Evolutionary conservation across 2,797 vertebrate genomes (phyloP), one percentile per base, ranked within the genome.

Genomic region (Coregonus ussuriensis): DNA sequence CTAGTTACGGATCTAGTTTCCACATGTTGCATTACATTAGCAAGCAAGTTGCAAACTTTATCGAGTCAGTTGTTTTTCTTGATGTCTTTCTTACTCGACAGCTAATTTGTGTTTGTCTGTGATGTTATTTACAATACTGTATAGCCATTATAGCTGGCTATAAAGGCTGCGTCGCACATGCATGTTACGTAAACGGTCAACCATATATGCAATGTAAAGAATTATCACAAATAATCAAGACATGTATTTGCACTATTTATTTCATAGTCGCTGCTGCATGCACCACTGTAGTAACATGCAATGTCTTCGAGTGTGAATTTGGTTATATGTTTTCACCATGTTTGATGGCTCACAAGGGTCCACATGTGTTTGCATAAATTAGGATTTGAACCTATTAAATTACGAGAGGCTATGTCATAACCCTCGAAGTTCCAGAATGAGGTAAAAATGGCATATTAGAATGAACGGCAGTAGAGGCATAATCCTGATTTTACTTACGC

Each of bases 131-230:
- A 67, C 69, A 53, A n/a, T 71, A 25, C 6, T 51, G 4, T 51
- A 47, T 4, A 53, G 14, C 21, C n/a, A 25, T 53, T 71, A 70
- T 11, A 18, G 18, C 41, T 47, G 35, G 67, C 41, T 41, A n/a
- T 21, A 59, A 59, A 7, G 54, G 31, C 31, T 33, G 31, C 31
- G 31, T 33, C 31, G 31, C 31, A 33, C 31, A 33, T 33, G 31
- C 31, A 33, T 18, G 71, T 72, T 75, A 75, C 15, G 21, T 68
- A 75, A 74, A n/a, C 31, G 51, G 35, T 29, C 13, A 31, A 41
- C 29, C 47, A 56, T 65, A 65, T 29, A 4, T 47, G 67, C 66
- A 33, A 65, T 29, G 29, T 29, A 21, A 51, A 68, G 56, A 1
- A 16, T 31, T 56, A 0, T 35, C 65, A 31, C 25, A 3, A 66